phyloP scores from a whole-genome alignment of 2,113 vertebrate genomes.

The human region GRCh38 chr6:50862501-50863000 shows the following conservation, averaged over 20 bases:
- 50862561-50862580: background rate
- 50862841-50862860: background rate
- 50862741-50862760: background rate
- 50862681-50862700: background rate
- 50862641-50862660: background rate
- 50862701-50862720: accelerated
- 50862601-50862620: background rate
- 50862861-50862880: background rate
- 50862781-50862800: background rate
- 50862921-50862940: background rate
- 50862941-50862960: background rate
- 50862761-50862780: background rate
- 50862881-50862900: constrained; percentile 26
- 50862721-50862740: background rate
- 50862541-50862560: background rate
- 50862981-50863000: background rate
- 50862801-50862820: background rate
- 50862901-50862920: background rate
- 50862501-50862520: background rate
- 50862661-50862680: background rate
- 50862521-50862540: background rate
- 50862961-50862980: background rate
- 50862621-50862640: background rate
- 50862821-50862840: background rate
- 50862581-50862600: background rate